Conservation (phyloP, 2,113 vertebrate species). For the Apteryx mantelli region DNA sequence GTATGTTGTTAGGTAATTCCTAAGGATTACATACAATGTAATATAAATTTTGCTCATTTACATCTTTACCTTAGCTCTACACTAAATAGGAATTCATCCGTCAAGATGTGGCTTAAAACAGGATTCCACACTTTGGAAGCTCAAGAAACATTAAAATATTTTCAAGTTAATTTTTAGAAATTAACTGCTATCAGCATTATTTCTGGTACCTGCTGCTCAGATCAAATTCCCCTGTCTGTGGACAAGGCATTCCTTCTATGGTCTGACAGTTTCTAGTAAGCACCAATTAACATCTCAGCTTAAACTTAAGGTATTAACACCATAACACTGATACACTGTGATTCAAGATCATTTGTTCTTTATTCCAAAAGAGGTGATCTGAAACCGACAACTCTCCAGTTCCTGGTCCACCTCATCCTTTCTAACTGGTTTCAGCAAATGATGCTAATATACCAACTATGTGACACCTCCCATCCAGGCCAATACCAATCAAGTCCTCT, state of each 20-base stretch:
- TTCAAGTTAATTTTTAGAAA: not conserved
- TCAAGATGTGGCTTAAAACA: not conserved
- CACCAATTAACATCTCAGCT: not conserved
- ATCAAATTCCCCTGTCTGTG: not conserved
- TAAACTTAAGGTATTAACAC: not conserved
- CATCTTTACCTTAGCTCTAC: not conserved
- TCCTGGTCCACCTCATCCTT: not conserved
- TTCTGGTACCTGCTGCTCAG: not conserved
- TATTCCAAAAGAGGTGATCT: not conserved
- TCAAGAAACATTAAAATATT: not conserved
- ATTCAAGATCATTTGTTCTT: not conserved
- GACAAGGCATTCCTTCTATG: not conserved
- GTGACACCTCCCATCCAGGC: not conserved
- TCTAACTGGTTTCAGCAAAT: not conserved
- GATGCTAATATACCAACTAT: not conserved
- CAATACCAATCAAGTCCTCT: not conserved
- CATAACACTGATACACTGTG: not conserved
- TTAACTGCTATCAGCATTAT: not conserved
- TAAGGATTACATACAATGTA: not conserved
- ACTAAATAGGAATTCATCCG: not conserved
- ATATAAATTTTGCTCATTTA: not conserved
- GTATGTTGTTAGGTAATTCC: not conserved
- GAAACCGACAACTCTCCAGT: not conserved
- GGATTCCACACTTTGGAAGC: not conserved
- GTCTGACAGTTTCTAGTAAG: not conserved